Conservation (phyloP, 2,113 vertebrate genomes). For the Micromys minutus region DNA sequence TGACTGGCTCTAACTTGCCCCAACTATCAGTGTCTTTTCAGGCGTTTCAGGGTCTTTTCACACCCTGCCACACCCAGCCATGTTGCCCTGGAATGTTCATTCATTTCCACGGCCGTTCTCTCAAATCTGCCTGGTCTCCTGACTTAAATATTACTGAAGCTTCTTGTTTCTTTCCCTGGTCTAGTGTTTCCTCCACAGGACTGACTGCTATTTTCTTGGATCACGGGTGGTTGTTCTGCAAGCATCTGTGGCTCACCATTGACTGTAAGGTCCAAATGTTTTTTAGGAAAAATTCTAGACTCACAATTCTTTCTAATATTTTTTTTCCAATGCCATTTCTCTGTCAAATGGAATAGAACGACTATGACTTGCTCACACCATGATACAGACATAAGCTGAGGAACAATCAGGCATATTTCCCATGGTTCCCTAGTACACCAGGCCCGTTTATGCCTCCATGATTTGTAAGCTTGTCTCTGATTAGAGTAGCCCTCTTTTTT, state of each 20-base stretch:
- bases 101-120: neutral
- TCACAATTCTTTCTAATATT: neutral
- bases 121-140: neutral
- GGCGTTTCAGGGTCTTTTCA: no score
- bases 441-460: neutral
- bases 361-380: neutral
- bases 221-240: neutral
- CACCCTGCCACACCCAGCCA: neutral
- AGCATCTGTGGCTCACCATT: neutral
- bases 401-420: neutral
- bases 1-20: neutral
- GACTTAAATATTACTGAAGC: neutral
- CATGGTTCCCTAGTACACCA: neutral
- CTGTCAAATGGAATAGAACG: neutral
- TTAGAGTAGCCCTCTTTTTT: neutral
- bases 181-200: neutral
- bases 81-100: neutral
- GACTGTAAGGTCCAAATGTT: neutral
- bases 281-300: neutral
- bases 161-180: neutral
- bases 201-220: neutral
- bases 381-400: neutral
- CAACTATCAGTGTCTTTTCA: neutral
- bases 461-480: neutral
- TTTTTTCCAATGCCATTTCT: neutral